Percentiles rank a stretch among this genome's conserved stretches.
phyloP scores from a whole-genome alignment of 2,797 vertebrate genomes.

The Serranus cabrilla region DNA sequence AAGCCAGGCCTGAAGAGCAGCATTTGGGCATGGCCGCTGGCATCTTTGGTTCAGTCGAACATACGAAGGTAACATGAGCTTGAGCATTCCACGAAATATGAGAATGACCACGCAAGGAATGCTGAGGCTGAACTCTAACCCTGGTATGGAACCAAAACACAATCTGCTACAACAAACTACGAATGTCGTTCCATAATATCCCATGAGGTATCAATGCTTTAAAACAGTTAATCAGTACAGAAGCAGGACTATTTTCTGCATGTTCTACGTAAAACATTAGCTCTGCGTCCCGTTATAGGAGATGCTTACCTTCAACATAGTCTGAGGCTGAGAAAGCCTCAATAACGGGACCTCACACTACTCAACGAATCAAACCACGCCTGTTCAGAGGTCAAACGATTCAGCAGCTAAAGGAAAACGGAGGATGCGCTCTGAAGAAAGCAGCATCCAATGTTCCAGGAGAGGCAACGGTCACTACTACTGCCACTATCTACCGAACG shows the following conservation, averaged over 20 bases:
- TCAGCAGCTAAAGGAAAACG: constrained; percentile 68
- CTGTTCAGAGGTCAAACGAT: constrained; percentile 59
- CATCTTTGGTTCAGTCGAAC: constrained; percentile 99
- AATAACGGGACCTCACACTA: constrained; percentile 27
- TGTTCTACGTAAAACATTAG: constrained; percentile 58
- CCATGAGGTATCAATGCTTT: constrained; percentile 81
- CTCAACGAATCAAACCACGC: constrained; percentile 35
- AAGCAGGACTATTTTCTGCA: constrained; percentile 51
- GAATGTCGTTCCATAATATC: constrained; percentile 69
- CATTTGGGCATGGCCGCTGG: constrained; percentile 98
- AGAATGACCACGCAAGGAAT: constrained; percentile 77
- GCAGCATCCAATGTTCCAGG: constrained; percentile 49
- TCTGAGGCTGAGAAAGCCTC: constrained; percentile 20
- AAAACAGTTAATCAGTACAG: constrained; percentile 70
- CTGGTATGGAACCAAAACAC: constrained; percentile 81
- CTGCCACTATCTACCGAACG: constrained; percentile 72
- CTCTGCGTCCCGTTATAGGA: constrained; percentile 44
- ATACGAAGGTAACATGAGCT: constrained; percentile 90
- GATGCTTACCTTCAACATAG: constrained; percentile 45
- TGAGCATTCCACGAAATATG: constrained; percentile 86
- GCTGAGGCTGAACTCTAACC: constrained; percentile 80
- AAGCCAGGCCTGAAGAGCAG: constrained; percentile 98
- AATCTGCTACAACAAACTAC: constrained; percentile 82
- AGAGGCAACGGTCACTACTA: constrained; percentile 59
- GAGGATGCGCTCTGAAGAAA: constrained; percentile 44